Base-by-base conservation (phyloP, 2,113 vertebrate genomes). In the Nanorana parkeri region DNA sequence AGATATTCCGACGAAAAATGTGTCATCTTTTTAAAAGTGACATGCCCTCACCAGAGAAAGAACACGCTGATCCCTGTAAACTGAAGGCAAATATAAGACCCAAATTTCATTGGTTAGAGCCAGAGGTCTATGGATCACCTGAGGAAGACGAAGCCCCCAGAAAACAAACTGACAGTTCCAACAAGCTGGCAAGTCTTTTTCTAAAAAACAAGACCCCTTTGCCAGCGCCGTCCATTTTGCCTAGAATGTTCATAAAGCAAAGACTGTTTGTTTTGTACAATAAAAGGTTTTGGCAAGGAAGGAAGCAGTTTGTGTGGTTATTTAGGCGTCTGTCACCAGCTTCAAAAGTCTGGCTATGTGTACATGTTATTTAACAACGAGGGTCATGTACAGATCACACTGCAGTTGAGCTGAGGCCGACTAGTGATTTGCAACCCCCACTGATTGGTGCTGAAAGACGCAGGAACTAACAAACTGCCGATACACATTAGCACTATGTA, bases 201-300 rank as follows among this genome's bases (percentile, higher is more conserved):
- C 26, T 32, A 58, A 56, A 58, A 36, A 58, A 58, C 26, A 58
- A 32, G 54, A 3, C 56, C 26, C 41, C 64, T 80, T 72, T 41
- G 32, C 79, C 60, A 74, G 47, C 79, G 66, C 68, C 58, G 73
- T 66, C 60, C 68, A 65, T 65, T 73, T 81, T 73, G 79, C 69
- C 58, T 74, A 81, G 79, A 81, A 81, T 56, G 58, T 54, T 41
- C 65, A 81, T 72, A 82, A 75, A 75, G 80, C 69, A 15, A 66
- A 75, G 54, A 75, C 61, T 24, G 68, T 81, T 81, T 82, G 58
- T 75, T 82, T 75, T 82, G 71, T 75, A 82, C 75, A 75, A 82
- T 82, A 75, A 82, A 67, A n/a, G 80, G 69, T 74, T 82, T 75
- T 82, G 80, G 80, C 80, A 82, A 67, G 80, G 80, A 82, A 82